Percentiles rank a stretch among this genome's conserved stretches.
phyloP scores from a whole-genome alignment of 1,140 invertebrate species.

The Reticulitermes speratus region DNA sequence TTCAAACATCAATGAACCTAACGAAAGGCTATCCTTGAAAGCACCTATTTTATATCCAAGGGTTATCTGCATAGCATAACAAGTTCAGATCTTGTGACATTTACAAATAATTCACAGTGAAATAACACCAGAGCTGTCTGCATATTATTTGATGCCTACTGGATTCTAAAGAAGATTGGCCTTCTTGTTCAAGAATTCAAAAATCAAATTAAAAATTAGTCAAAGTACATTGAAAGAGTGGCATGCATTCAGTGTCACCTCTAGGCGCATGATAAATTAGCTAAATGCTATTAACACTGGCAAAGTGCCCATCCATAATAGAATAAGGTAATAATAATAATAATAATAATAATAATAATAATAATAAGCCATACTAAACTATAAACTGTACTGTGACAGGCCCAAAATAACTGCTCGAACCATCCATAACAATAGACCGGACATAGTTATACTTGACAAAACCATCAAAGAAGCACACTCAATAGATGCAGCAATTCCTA shows the following conservation, averaged over 20 bases:
- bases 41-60: background rate
- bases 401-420: too few relatives aligned
- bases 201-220: background rate
- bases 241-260: background rate
- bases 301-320: background rate
- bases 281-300: background rate
- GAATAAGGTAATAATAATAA: background rate
- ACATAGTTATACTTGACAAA: too few relatives aligned
- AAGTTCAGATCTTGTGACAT: background rate
- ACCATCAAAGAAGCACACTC: too few relatives aligned
- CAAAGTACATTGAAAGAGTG: background rate
- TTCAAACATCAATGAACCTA: background rate
- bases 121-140: background rate
- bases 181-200: background rate
- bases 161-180: background rate
- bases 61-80: background rate
- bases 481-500: too few relatives aligned
- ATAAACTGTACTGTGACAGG: too few relatives aligned
- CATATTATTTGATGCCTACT: background rate
- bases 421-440: too few relatives aligned
- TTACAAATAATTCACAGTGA: background rate
- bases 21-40: background rate
- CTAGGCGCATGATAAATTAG: background rate
- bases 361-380: too few relatives aligned
- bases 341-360: too few relatives aligned